Conservation (phyloP, 2,888 invertebrate species). For the Xestia xanthographa region DNA sequence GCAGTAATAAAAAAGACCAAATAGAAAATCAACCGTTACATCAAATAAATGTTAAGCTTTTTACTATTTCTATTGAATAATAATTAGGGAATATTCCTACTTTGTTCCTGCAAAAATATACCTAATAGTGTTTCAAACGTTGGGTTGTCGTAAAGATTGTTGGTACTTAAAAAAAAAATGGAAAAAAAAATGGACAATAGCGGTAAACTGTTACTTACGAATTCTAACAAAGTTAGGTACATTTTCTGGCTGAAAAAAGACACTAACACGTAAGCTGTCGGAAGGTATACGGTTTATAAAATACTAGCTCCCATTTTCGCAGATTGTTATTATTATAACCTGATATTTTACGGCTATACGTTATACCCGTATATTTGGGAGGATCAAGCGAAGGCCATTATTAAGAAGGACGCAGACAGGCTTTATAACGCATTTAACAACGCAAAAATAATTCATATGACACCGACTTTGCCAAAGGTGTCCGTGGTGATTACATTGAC, state of each 20-base stretch:
- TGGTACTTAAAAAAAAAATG: neutral
- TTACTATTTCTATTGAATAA: neutral
- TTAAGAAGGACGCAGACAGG: constrained; percentile 13
- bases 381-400: constrained; percentile 8
- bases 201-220: neutral
- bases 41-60: neutral
- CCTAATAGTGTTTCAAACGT: neutral
- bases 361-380: constrained; percentile 9
- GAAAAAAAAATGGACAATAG: too few species aligned
- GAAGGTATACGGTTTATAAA: neutral
- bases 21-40: neutral
- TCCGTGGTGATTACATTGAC: too few species aligned
- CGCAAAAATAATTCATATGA: neutral
- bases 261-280: neutral
- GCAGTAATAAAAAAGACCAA: neutral
- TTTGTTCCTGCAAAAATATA: neutral
- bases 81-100: neutral
- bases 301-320: constrained; percentile 10
- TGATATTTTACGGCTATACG: constrained; percentile 26
- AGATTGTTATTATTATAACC: constrained; percentile 22
- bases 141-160: neutral
- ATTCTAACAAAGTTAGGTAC: neutral
- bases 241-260: neutral
- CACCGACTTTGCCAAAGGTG: neutral
- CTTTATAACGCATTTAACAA: neutral